Evolutionary conservation across 2,113 vertebrate species (phyloP).

Genomic region (Lichenostomus cassidix): DNA sequence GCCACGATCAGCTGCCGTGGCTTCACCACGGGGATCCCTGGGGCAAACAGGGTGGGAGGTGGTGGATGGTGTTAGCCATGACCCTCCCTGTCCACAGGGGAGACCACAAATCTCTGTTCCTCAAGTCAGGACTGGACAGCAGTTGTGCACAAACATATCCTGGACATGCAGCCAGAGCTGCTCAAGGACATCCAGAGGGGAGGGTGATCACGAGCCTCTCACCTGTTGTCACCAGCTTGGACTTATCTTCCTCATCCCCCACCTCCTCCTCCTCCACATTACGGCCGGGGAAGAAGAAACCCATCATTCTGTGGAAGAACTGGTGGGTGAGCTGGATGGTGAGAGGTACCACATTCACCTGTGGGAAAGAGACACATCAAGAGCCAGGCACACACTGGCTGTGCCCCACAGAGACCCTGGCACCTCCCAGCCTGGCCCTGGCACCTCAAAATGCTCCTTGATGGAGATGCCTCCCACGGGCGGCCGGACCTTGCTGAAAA

Average conservation of each 20-base stretch:
- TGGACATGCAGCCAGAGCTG: neutral
- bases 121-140: rapidly evolving
- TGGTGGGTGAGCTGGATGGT: conserved; percentile 98
- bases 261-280: conserved; percentile 96
- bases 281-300: conserved; percentile 96
- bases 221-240: conserved; percentile 96
- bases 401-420: rapidly evolving
- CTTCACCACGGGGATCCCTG: conserved; percentile 92
- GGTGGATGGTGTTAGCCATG: neutral
- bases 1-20: conserved; percentile 84
- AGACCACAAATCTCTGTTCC: neutral
- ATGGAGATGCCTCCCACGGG: conserved; percentile 98
- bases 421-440: neutral
- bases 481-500: conserved; percentile 98
- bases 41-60: neutral
- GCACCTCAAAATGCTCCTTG: conserved; percentile 98
- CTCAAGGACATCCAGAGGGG: neutral
- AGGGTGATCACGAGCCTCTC: neutral
- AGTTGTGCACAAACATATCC: neutral
- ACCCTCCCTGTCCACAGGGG: neutral
- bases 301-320: conserved; percentile 99
- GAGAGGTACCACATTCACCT: conserved; percentile 98
- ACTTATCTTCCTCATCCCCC: conserved; percentile 97
- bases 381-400: neutral
- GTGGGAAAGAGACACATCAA: neutral